Percentiles rank a stretch among this genome's conserved stretches.
These are phyloP conservation scores for Mythimna albipuncta DNA, from an alignment of 2,888 invertebrate genomes.

Conservation along the genomic window DNA sequence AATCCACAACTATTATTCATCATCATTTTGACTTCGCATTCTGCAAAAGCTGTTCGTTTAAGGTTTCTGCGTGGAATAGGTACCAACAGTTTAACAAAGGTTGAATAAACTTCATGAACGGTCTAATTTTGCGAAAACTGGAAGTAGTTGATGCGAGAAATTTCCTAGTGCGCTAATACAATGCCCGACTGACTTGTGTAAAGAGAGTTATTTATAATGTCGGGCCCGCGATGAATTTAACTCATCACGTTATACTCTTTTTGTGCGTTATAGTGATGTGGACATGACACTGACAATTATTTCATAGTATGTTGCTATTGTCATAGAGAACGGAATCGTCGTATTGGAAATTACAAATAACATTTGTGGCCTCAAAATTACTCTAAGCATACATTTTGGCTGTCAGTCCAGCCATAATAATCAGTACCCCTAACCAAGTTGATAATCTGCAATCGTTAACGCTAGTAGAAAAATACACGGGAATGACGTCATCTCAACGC, in stretches of 20 bases:
- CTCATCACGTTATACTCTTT: slow-evolving; percentile 50
- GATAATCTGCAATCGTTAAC: no score
- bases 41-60: slow-evolving; percentile 49
- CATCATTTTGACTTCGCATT: slow-evolving; percentile 19
- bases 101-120: slow-evolving; percentile 50
- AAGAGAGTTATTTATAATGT: slow-evolving; percentile 62
- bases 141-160: slow-evolving; percentile 62
- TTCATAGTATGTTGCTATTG: slow-evolving; percentile 8
- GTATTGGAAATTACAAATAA: no score
- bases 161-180: slow-evolving; percentile 66
- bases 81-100: slow-evolving; percentile 43
- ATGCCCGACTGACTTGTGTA: slow-evolving; percentile 58
- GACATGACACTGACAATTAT: slow-evolving; percentile 50
- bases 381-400: neutral
- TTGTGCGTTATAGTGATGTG: slow-evolving; percentile 41
- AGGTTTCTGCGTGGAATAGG: slow-evolving; percentile 30
- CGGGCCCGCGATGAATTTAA: slow-evolving; percentile 56
- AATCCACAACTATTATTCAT: slow-evolving; percentile 19
- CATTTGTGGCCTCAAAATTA: neutral
- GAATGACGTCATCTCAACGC: no score
- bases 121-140: slow-evolving; percentile 65
- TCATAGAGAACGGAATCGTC: neutral
- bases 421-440: no score
- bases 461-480: no score
- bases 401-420: neutral